Percentiles rank a stretch among this genome's conserved stretches.
Conservation (phyloP, 2,797 vertebrate species). For the Melanotaenia trifasciata region DNA sequence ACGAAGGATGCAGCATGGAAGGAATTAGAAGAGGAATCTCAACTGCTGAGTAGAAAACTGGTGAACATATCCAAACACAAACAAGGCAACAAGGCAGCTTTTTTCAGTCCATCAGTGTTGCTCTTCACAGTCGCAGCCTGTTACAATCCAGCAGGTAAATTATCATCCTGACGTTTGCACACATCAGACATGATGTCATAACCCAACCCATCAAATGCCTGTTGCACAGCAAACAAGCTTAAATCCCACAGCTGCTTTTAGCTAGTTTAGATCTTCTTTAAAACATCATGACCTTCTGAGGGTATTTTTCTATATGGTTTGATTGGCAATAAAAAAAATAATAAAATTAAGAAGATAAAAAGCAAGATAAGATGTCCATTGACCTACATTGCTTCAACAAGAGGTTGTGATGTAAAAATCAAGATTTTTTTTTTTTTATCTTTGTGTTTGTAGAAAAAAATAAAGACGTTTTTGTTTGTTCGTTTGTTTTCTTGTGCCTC, state of each 20-base stretch:
- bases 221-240: no score
- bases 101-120: no score
- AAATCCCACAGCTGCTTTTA: background rate
- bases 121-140: no score
- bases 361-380: background rate
- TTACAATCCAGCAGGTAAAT: no score
- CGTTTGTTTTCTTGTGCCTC: background rate
- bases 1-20: background rate
- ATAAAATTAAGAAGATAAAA: background rate
- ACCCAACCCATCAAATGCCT: no score
- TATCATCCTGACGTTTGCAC: no score
- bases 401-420: background rate
- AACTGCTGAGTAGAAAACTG: no score
- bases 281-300: background rate
- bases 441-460: background rate
- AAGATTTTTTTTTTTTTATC: no score
- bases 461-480: background rate
- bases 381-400: constrained; percentile 5
- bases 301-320: constrained; percentile 3
- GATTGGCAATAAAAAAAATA: background rate
- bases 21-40: background rate
- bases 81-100: no score
- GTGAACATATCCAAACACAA: no score
- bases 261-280: constrained; percentile 6
- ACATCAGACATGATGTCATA: no score